Evolutionary conservation across 2,888 invertebrate genomes (phyloP), one percentile per base, ranked within the genome.

Genomic region (Standfussiana lucernea): DNA sequence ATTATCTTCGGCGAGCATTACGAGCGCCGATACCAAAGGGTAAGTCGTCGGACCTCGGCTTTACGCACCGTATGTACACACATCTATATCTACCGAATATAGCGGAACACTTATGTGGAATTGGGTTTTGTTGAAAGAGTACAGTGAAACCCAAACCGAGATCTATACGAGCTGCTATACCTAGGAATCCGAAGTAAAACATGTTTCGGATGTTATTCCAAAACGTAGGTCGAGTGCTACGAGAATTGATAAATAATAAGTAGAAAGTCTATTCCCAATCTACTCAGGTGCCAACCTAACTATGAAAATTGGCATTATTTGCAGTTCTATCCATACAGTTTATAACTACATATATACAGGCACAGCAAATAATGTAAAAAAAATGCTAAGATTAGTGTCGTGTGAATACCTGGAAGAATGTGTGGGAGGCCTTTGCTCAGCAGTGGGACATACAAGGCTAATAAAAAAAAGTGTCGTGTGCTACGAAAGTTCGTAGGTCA

Each of bases 1-100:
- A 92, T 93, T 96, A 96, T 96, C 96, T 94, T 92, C 89, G 90
- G 87, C 94, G 90, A 93, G 95, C 95, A 95, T 95, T 94, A 94
- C 93, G 83, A 85, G 79, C 92, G 91, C 92, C 92, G 93, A 93
- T 94, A 94, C 92, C 89, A 92, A 94, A 94, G 95, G 94, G 94
- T 94, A 91, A 93, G 93, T 93, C 91, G 90, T 88, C 88, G 91
- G 90, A 90, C 91, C 88, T 91, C 72, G 78, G 70, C 89, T 87
- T 82, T 77, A 86, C 88, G 84, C 84, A 84, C 74, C 83, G 53
- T 85, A 35, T 83, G 73, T 75, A 85, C 82, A 79, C 73, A 83
- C 77, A 73, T 37, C 28, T 72, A 77, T 83, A 85, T 79, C 67
- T 80, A 79, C 53, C 69, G 37, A 72, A 68, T 68, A 62, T 40